Base-by-base conservation (phyloP, 2,797 vertebrate genomes). In the Tangara arthus region DNA sequence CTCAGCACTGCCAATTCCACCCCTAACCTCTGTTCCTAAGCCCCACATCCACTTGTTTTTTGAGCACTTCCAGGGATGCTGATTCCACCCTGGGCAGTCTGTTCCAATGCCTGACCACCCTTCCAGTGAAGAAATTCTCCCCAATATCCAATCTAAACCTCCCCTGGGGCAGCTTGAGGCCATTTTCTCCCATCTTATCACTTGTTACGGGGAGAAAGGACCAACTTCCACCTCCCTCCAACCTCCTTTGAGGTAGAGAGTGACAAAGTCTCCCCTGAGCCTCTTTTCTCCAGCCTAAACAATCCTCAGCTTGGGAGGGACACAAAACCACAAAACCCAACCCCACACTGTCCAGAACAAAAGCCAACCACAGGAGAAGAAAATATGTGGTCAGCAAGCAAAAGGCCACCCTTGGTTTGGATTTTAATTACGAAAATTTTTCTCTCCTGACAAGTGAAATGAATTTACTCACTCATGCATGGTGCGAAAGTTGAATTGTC, bases 351-450 rank as follows among this genome's bases (percentile, higher is more conserved):
- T 70, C 93, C 90, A 87, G 87, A 96, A 75, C 57, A 90, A 81
- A 90, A 72, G 5, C 15, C 39, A 95, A 32, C 59, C 68, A 84
- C 49, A 91, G 63, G 20, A 78, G 52, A 42, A 78, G 41, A 77
- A 86, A 93, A 89, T 87, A 96, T 88, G 80, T 10, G 80, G 95
- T 96, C 41, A 76, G 93, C 85, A 89, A 96, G 76, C 65, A 96
- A 97, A 96, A 97, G 96, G 92, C 97, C 94, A 97, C 93, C 92
- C 70, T 90, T 95, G 69, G 95, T 98, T 98, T 97, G 96, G 90
- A 96, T 93, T 95, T 97, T 98, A 98, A 98, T 98, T 98, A 98
- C 94, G 92, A 98, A 98, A 97, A 96, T 98, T 98, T 97, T 98
- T 98, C 96, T 98, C 92, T 96, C 94, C 95, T 96, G 97, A 97